Base-by-base conservation (phyloP, 2,888 invertebrate species). In the Incurvaria masculella region DNA sequence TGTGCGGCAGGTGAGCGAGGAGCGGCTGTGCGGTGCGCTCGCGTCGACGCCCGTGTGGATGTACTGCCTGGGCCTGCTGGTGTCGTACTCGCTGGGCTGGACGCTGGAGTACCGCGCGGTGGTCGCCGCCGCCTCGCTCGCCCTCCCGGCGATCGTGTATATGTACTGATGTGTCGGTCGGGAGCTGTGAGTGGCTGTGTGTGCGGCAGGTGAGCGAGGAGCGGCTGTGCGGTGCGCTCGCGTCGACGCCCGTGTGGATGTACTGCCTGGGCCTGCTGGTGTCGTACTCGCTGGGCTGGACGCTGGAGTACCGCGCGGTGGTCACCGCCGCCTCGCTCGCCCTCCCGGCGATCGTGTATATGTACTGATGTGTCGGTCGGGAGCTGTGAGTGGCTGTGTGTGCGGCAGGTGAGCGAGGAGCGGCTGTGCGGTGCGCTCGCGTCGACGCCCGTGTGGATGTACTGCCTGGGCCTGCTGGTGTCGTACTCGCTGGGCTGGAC, bases 191-290 rank as follows among this genome's bases (percentile, higher is more conserved):
- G n/a, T n/a, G n/a, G n/a, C n/a, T n/a, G n/a, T n/a, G n/a, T n/a
- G n/a, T n/a, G n/a, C n/a, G n/a, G n/a, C n/a, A 87, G 59, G 80
- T 82, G 33, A 56, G 55, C 4, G 57, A 62, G 3, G 44, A 47
- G 1, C 52, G 54, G 2, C 46, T 60, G 5, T 53, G 58, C 42
- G 65, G 64, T 0, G 49, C 58, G n/a, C 45, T 60, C 1, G 42
- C 56, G 0, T 45, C 57, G 2, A 18, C 56, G 0, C 2, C 52
- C 2, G 11, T 45, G 1, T 52, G 60, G 21, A 27, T 56, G 3
- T 63, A 53, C 43, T 59, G 57, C 45, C 4, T 57, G 1, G 65
- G 65, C 1, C 43, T 55, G 0, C 52, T 65, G 2, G 5, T 50
- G 0, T 63, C 66, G 0, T 65, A 64, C 18, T 2, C 56, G 0